A percentile compares a stretch with the other conserved stretches of the same genome.
These are phyloP conservation scores for Trachythela sp. DNA, from an alignment of 64 coral and sea anemone genomes.

Conservation along the genomic window DNA sequence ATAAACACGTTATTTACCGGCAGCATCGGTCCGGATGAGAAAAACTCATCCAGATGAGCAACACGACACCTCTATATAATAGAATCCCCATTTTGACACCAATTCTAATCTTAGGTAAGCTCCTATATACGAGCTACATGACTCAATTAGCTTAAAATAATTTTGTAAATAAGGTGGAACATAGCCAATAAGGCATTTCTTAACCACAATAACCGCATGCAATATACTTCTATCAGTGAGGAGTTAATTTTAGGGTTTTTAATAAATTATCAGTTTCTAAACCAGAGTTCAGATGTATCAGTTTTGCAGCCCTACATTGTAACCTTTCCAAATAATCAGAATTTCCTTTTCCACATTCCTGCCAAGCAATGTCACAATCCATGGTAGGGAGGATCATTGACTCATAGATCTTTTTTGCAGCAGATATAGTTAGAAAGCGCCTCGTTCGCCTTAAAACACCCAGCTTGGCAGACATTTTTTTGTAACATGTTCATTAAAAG, in stretches of 20 bases:
- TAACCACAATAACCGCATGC: not conserved
- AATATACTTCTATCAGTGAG: conserved; percentile 8
- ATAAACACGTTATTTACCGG: too few relatives aligned
- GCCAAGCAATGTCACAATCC: conserved; percentile 41
- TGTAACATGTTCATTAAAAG: not conserved
- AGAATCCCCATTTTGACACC: too few relatives aligned
- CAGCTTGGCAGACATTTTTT: not conserved
- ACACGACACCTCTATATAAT: too few relatives aligned
- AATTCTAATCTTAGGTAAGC: too few relatives aligned
- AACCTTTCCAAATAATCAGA: not conserved
- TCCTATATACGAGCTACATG: too few relatives aligned
- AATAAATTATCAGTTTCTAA: not conserved
- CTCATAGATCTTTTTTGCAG: not conserved
- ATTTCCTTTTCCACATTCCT: conserved; percentile 23
- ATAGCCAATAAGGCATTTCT: too few relatives aligned
- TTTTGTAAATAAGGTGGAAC: too few relatives aligned
- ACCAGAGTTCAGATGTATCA: conserved; percentile 16
- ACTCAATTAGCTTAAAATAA: too few relatives aligned
- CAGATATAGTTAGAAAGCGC: not conserved
- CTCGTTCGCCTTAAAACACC: not conserved
- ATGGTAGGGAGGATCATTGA: conserved; percentile 28
- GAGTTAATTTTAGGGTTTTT: not conserved
- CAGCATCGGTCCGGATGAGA: too few relatives aligned
- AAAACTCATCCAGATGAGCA: too few relatives aligned
- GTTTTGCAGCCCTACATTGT: conserved; percentile 33